Percentiles rank a stretch among this genome's conserved stretches.
These are phyloP conservation scores for Lycocerus yunnanus DNA, from an alignment of 2,888 invertebrate species.

Conservation along the genomic window DNA sequence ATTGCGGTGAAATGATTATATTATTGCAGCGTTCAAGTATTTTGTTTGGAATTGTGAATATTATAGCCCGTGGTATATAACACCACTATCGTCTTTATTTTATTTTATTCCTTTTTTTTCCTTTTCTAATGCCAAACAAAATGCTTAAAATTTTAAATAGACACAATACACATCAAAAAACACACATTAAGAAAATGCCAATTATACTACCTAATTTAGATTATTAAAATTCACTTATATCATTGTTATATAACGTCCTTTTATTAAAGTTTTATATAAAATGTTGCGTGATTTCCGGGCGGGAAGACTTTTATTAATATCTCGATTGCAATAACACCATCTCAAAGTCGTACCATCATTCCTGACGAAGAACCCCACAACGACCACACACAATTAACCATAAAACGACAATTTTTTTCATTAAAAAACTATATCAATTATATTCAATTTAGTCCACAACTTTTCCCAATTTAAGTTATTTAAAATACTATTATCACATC, in stretches of 20 bases:
- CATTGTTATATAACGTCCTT: conserved; percentile 36
- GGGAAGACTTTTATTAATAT: conserved; percentile 54
- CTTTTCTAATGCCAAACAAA: conserved; percentile 18
- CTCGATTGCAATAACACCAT: conserved; percentile 50
- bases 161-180: conserved; percentile 49
- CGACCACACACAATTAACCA: neutral
- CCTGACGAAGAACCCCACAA: conserved; percentile 10
- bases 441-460: neutral
- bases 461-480: neutral
- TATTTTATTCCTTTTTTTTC: conserved; percentile 15
- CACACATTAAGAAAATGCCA: conserved; percentile 49
- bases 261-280: conserved; percentile 34
- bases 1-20: conserved; percentile 29
- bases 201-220: conserved; percentile 47
- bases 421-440: neutral
- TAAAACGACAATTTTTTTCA: neutral
- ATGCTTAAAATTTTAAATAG: conserved; percentile 32
- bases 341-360: conserved; percentile 51
- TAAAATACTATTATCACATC: conserved; percentile 3
- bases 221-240: conserved; percentile 33
- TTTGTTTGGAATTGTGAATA: conserved; percentile 23
- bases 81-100: neutral
- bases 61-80: neutral
- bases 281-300: conserved; percentile 52
- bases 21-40: conserved; percentile 34